phyloP scores from a whole-genome alignment of 2,797 vertebrate species.

The Podarcis lilfordi region DNA sequence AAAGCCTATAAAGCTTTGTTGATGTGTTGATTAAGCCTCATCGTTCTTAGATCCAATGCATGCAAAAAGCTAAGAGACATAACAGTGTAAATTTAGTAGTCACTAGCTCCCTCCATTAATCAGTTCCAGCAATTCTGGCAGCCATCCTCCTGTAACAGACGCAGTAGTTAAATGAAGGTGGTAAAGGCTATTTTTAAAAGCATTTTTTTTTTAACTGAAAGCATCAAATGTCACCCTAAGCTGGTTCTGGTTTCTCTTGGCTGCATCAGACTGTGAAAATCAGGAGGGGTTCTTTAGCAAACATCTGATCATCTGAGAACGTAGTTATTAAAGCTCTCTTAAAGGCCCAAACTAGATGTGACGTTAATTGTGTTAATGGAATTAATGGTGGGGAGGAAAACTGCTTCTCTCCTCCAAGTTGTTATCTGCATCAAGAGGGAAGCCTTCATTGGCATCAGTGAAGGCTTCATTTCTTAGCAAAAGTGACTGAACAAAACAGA shows the following conservation, averaged over 20 bases:
- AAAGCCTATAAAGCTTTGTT: slow-evolving; percentile 68
- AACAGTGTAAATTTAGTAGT: slow-evolving; percentile 70
- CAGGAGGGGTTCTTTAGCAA: slow-evolving; percentile 59
- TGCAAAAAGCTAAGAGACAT: slow-evolving; percentile 62
- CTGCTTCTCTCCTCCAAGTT: too few relatives aligned
- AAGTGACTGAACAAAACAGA: too few relatives aligned
- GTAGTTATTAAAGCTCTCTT: slow-evolving; percentile 12
- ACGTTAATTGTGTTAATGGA: slow-evolving; percentile 18
- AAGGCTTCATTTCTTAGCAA: background rate
- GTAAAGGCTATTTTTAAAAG: slow-evolving; percentile 62
- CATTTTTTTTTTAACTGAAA: slow-evolving; percentile 66
- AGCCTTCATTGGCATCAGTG: background rate
- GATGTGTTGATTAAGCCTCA: slow-evolving; percentile 63
- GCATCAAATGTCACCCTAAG: slow-evolving; percentile 48
- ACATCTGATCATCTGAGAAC: slow-evolving; percentile 46
- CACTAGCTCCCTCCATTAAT: slow-evolving; percentile 72
- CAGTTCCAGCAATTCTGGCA: slow-evolving; percentile 66
- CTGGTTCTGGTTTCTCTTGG: slow-evolving; percentile 54
- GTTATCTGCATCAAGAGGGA: background rate
- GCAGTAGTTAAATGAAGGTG: slow-evolving; percentile 68
- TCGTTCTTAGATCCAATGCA: slow-evolving; percentile 53
- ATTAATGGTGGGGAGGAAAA: background rate
- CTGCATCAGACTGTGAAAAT: slow-evolving; percentile 61
- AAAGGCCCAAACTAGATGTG: slow-evolving; percentile 9
- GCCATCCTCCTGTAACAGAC: slow-evolving; percentile 62